Conservation (phyloP, 2,888 invertebrate genomes). For the Papilio protenor region DNA sequence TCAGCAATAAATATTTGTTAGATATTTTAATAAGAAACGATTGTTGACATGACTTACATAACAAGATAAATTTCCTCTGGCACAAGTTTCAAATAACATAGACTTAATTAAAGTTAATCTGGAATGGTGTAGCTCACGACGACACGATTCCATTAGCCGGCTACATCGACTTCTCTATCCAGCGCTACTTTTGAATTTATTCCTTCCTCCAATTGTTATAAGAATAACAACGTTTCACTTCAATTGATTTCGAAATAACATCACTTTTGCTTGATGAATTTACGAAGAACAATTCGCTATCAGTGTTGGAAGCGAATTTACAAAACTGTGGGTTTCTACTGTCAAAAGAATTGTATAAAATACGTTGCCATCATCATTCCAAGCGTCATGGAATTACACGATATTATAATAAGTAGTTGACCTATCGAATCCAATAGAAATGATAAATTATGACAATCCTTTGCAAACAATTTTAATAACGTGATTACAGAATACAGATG, state of each 20-base stretch:
- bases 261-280: too few relatives aligned
- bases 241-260: background rate
- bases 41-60: constrained; percentile 53
- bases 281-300: background rate
- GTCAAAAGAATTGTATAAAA: background rate
- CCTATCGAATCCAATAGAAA: too few relatives aligned
- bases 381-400: too few relatives aligned
- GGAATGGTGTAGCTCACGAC: constrained; percentile 69
- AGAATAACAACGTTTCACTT: constrained; percentile 15
- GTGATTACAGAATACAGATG: too few relatives aligned
- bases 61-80: constrained; percentile 67
- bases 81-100: constrained; percentile 76
- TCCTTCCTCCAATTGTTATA: constrained; percentile 18
- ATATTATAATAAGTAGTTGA: too few relatives aligned
- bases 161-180: constrained; percentile 63
- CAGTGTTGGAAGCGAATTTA: background rate
- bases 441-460: too few relatives aligned
- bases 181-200: constrained; percentile 46
- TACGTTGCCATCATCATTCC: too few relatives aligned
- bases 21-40: constrained; percentile 33
- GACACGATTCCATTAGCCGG: constrained; percentile 76
- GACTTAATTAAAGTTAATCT: constrained; percentile 81
- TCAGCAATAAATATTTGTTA: constrained; percentile 4
- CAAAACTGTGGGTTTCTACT: background rate
- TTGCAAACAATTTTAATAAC: too few relatives aligned